phyloP scores from a whole-genome alignment of 2,888 invertebrate species.

The Chalcis sispes region DNA sequence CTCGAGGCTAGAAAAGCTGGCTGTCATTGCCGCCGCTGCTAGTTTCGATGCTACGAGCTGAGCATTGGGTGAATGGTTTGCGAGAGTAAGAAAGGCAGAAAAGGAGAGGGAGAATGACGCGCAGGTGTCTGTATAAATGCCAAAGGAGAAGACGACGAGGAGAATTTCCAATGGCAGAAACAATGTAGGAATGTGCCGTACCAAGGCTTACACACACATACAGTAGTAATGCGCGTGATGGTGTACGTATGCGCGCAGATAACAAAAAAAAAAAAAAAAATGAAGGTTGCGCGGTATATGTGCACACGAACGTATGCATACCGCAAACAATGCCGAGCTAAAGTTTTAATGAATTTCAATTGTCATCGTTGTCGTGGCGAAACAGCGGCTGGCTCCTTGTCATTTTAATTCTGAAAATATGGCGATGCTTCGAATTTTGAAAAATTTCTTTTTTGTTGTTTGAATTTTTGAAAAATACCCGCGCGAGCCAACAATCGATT shows the following conservation, averaged over 20 bases:
- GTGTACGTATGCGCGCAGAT: not conserved
- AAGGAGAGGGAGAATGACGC: not conserved
- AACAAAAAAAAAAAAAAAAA: not conserved
- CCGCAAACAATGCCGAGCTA: no score
- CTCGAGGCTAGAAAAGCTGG: conserved; percentile 52
- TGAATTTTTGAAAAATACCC: no score
- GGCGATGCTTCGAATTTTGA: no score
- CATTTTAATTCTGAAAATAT: no score
- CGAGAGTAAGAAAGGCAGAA: not conserved
- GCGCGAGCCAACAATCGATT: no score
- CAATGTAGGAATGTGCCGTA: conserved; percentile 14
- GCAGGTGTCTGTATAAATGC: not conserved
- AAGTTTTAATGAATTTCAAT: no score
- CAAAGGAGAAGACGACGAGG: conserved; percentile 32
- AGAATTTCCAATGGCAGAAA: conserved; percentile 41
- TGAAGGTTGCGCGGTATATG: not conserved
- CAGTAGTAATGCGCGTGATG: no score
- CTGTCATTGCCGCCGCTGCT: not conserved
- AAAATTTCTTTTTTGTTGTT: no score
- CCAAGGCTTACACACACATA: no score
- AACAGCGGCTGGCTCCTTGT: no score
- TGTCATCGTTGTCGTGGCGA: no score
- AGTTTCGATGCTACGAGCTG: not conserved
- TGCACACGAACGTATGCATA: no score
- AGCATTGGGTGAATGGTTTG: conserved; percentile 15